Evolutionary conservation across 1,140 invertebrate genomes (phyloP).

Genomic region (Drosophila nikananu): DNA sequence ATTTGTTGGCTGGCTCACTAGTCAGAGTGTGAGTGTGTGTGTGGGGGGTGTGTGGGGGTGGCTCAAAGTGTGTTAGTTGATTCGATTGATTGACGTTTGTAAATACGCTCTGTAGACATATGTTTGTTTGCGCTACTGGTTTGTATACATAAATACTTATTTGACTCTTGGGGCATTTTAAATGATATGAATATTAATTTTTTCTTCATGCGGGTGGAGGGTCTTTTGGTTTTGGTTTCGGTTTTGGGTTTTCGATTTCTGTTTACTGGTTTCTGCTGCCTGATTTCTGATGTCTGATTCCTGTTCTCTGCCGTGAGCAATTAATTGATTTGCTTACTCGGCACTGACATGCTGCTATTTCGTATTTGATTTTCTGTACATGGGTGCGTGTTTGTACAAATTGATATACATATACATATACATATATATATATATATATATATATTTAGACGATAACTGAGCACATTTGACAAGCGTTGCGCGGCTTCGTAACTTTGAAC

Average conservation of each 20-base stretch:
- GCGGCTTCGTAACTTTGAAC: conserved; percentile 56
- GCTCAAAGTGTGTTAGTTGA: conserved; percentile 49
- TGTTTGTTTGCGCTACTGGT: conserved; percentile 47
- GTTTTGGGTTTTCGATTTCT: neutral
- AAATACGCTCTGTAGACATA: conserved; percentile 60
- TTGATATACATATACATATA: conserved; percentile 58
- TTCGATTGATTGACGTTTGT: conserved; percentile 69
- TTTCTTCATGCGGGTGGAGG: conserved; percentile 40
- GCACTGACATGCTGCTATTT: conserved; percentile 52
- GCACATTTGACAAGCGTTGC: conserved; percentile 59
- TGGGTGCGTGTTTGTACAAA: conserved; percentile 65
- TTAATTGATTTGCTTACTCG: conserved; percentile 45
- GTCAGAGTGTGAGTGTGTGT: conserved; percentile 12
- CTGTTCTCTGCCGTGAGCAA: conserved; percentile 23
- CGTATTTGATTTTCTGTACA: conserved; percentile 67
- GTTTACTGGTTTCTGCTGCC: neutral
- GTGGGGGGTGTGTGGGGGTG: conserved; percentile 13
- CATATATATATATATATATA: conserved; percentile 42
- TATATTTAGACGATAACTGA: conserved; percentile 59
- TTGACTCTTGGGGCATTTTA: conserved; percentile 56
- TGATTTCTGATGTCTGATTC: neutral
- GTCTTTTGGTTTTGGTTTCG: conserved; percentile 7
- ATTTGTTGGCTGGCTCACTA: conserved; percentile 50
- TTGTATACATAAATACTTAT: conserved; percentile 75
- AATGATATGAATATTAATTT: conserved; percentile 60